Evolutionary conservation across 2,888 invertebrate species (phyloP).

Genomic region (Nyleta sp.): DNA sequence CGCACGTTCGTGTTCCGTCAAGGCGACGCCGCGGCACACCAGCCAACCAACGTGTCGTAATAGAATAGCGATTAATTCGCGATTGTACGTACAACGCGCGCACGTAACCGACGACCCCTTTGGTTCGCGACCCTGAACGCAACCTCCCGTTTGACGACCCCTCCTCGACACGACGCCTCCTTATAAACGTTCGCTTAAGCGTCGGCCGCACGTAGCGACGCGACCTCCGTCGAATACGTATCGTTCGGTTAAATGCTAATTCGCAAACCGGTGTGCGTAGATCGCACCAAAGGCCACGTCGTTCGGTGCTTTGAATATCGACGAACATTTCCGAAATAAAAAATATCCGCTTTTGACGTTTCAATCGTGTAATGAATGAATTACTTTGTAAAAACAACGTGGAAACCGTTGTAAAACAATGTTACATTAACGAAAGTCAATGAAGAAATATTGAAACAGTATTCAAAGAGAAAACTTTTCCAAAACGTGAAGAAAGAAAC

Average conservation of each 20-base stretch:
- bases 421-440: no score
- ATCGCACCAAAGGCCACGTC: constrained; percentile 57
- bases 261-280: constrained; percentile 59
- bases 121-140: constrained; percentile 61
- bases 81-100: constrained; percentile 28
- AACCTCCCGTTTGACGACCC: constrained; percentile 63
- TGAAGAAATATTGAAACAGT: no score
- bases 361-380: neutral
- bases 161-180: constrained; percentile 42
- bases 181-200: constrained; percentile 52
- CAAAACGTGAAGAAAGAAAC: no score
- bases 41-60: constrained; percentile 47
- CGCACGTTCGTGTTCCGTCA: constrained; percentile 50
- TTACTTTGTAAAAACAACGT: no score
- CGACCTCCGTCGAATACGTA: constrained; percentile 64
- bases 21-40: constrained; percentile 38
- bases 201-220: constrained; percentile 64
- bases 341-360: constrained; percentile 2
- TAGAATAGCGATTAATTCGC: constrained; percentile 62
- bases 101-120: constrained; percentile 56
- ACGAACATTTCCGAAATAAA: constrained; percentile 17
- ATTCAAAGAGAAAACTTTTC: no score
- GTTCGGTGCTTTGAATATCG: constrained; percentile 40
- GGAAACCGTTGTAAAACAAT: no score
- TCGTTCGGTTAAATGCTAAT: constrained; percentile 65